These are phyloP conservation scores for Mythimna pallens DNA, from an alignment of 2,888 invertebrate species.

Conservation along the genomic window DNA sequence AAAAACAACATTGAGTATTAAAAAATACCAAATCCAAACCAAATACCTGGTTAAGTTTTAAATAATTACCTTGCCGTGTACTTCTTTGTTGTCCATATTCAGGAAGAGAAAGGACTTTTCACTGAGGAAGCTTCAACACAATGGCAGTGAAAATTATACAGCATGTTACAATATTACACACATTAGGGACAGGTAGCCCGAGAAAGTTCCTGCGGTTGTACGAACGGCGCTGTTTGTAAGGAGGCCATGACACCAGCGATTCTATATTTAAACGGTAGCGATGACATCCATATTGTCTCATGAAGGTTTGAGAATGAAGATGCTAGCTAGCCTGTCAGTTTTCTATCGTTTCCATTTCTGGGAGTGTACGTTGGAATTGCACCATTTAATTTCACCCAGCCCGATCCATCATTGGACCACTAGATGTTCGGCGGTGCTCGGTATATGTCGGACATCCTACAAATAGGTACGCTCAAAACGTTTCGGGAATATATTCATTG, in stretches of 20 bases:
- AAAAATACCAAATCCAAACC: neutral
- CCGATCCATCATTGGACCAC: too few species aligned
- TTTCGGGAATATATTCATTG: too few species aligned
- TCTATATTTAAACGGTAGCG: neutral
- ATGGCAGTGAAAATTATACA: conserved; percentile 48
- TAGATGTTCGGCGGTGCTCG: too few species aligned
- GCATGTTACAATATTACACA: conserved; percentile 58
- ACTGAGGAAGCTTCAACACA: conserved; percentile 29
- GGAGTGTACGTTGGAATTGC: too few species aligned
- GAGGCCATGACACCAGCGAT: conserved; percentile 19
- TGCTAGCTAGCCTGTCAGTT: too few species aligned
- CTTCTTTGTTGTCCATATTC: conserved; percentile 10
- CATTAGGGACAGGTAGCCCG: conserved; percentile 53
- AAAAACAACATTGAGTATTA: too few species aligned
- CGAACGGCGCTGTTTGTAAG: conserved; percentile 6
- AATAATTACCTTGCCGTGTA: neutral
- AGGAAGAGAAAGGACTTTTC: conserved; percentile 42
- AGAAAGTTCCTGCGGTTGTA: conserved; percentile 58
- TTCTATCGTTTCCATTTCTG: too few species aligned
- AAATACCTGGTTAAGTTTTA: neutral
- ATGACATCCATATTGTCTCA: neutral
- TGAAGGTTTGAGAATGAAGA: too few species aligned
- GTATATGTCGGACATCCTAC: too few species aligned
- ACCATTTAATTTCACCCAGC: too few species aligned
- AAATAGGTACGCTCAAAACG: too few species aligned